Percentiles rank a stretch among this genome's conserved stretches.
Conservation (phyloP, 1,140 invertebrate species). For the Nilaparvata lugens region DNA sequence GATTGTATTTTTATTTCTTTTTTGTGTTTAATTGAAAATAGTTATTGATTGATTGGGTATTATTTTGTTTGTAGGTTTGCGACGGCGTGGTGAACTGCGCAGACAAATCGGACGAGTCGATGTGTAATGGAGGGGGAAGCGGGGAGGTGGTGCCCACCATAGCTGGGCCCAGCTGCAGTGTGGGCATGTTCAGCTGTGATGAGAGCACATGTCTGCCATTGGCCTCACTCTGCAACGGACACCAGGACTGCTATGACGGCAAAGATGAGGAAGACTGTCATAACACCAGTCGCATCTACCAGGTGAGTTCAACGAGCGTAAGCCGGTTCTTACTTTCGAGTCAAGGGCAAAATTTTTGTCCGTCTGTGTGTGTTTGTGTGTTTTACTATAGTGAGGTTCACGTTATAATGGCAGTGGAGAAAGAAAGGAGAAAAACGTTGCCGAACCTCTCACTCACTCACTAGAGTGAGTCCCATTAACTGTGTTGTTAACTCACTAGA, state of each 20-base stretch:
- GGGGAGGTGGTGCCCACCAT: no score
- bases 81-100: constrained; percentile 62
- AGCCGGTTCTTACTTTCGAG: not conserved
- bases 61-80: no score
- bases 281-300: constrained; percentile 39
- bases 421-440: no score
- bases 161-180: constrained; percentile 39
- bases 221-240: constrained; percentile 51
- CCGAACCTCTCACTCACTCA: no score
- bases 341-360: not conserved
- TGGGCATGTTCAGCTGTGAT: constrained; percentile 53
- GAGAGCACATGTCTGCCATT: constrained; percentile 47
- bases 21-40: no score
- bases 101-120: constrained; percentile 66
- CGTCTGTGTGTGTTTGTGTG: not conserved
- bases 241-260: constrained; percentile 56
- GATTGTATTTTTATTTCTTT: no score
- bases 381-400: no score
- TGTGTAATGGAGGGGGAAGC: constrained; percentile 32
- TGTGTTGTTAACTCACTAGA: no score
- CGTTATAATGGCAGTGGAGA: no score
- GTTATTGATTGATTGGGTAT: no score
- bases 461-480: no score
- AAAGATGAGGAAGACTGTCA: constrained; percentile 61
- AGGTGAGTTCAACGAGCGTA: constrained; percentile 30